Conservation (phyloP, 1,140 invertebrate genomes). For the Schmidtea mediterranea region DNA sequence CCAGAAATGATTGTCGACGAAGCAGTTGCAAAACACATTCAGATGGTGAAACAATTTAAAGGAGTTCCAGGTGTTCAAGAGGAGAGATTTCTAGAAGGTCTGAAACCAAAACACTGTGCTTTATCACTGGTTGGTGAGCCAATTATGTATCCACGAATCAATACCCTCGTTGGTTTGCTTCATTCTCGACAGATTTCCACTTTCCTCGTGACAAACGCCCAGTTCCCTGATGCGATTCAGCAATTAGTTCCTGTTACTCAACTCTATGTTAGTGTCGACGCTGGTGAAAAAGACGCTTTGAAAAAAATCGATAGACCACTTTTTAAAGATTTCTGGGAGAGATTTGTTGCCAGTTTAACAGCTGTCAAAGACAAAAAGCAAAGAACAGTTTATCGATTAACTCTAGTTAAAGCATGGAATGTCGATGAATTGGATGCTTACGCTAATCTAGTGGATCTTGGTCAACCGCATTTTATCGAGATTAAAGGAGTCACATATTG, state of each 20-base stretch:
- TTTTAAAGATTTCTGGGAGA: slow-evolving; percentile 37
- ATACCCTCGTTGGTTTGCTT: slow-evolving; percentile 31
- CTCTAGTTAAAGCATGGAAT: slow-evolving; percentile 37
- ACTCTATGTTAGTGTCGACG: slow-evolving; percentile 39
- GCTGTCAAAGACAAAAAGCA: slow-evolving; percentile 33
- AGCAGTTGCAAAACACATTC: slow-evolving; percentile 13
- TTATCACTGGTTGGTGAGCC: slow-evolving; percentile 39
- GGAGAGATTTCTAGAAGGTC: slow-evolving; percentile 32
- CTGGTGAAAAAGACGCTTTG: slow-evolving; percentile 35
- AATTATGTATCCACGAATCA: slow-evolving; percentile 41
- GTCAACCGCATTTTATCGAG: slow-evolving; percentile 39
- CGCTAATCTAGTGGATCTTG: slow-evolving; percentile 33
- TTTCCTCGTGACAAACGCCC: slow-evolving; percentile 39
- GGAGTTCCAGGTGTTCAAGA: slow-evolving; percentile 36
- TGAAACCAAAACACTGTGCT: slow-evolving; percentile 33
- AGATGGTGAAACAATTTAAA: slow-evolving; percentile 11
- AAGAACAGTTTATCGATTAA: slow-evolving; percentile 38
- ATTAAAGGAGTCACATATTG: slow-evolving; percentile 41
- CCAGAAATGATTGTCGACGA: slow-evolving; percentile 32
- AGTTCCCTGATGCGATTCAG: slow-evolving; percentile 36
- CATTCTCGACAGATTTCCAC: slow-evolving; percentile 33
- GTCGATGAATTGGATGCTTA: slow-evolving; percentile 29
- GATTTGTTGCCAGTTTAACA: slow-evolving; percentile 34
- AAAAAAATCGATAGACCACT: slow-evolving; percentile 38
- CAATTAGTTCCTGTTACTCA: slow-evolving; percentile 35